phyloP scores from a whole-genome alignment of 2,113 vertebrate species.

The Perccottus glenii region DNA sequence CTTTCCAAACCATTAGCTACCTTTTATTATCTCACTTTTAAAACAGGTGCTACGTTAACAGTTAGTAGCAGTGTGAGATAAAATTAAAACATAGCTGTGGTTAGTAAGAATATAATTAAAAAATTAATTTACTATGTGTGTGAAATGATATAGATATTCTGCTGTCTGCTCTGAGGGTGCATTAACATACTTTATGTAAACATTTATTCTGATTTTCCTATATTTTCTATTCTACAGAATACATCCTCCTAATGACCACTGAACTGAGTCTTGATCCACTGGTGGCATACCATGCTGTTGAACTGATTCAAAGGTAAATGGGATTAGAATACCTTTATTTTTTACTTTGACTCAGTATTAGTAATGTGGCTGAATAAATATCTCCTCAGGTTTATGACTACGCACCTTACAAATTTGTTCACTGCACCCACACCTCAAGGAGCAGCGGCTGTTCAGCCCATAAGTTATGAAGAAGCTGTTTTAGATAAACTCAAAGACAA shows the following conservation, averaged over 20 bases:
- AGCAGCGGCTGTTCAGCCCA: background rate
- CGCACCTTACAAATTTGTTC: constrained; percentile 77
- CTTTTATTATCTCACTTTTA: too few relatives aligned
- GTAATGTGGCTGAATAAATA: background rate
- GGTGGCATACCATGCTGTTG: constrained; percentile 74
- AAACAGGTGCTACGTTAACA: too few relatives aligned
- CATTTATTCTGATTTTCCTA: background rate
- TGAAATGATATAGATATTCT: too few relatives aligned
- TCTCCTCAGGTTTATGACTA: constrained; percentile 87
- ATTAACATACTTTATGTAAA: background rate
- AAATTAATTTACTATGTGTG: too few relatives aligned
- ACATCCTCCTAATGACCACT: constrained; percentile 66
- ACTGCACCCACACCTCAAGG: constrained; percentile 27
- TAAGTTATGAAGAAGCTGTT: constrained; percentile 64
- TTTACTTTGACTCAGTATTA: background rate
- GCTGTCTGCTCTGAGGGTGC: too few relatives aligned
- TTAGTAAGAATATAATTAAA: too few relatives aligned
- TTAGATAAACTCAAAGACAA: constrained; percentile 75
- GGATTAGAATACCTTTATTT: background rate
- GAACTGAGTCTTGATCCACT: constrained; percentile 70
- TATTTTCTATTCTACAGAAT: constrained; percentile 56
- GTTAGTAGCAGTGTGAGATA: too few relatives aligned
- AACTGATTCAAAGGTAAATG: constrained; percentile 76
- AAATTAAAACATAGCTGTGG: too few relatives aligned
- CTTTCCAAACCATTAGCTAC: too few relatives aligned